Base-by-base conservation (phyloP, 2,797 vertebrate genomes). In the Hydrocynus forskahlii region DNA sequence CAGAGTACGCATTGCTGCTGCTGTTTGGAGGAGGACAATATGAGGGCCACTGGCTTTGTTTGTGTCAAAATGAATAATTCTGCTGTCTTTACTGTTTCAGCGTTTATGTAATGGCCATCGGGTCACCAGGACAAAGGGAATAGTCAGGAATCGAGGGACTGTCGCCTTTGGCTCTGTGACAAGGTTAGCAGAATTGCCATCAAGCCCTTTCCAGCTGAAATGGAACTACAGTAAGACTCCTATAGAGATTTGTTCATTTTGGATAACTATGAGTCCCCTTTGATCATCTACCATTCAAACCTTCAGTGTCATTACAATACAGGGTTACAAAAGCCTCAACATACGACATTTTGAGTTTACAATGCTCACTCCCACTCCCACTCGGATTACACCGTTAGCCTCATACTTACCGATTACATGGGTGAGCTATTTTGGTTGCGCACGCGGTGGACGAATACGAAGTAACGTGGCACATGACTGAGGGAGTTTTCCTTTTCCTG, bases 1-100 rank as follows among this genome's bases (percentile, higher is more conserved):
- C 78, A 59, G 72, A 83, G 75, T 84, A 80, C 62, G 69, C 59
- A 35, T 45, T 57, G 48, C 14, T 19, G 45, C 81, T 66, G 80
- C 38, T 67, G 64, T 67, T 85, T 83, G 85, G 70, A 71, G 80
- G 78, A 81, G 67, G 29, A 76, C 52, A 71, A 60, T 86, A 88
- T 87, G 80, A 78, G 81, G 84, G 85, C 84, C 76, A 84, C 48
- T 84, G 81, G 75, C 38, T 70, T 50, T 59, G 43, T 63, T 67
- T 23, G 25, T 66, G 40, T 64, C 63, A 14, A 23, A 21, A 75
- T 77, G 80, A 87, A 87, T 79, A 80, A 87, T 83, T 83, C 66
- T 67, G 60, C 57, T 59, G 62, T 69, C 19, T 23, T 29, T 59
- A 35, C 57, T 54, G n/a, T 63, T 75, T 40, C 16, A 29, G 29